Evolutionary conservation across 2,113 vertebrate genomes (phyloP), one percentile per base, ranked within the genome.

Genomic region (Vidua macroura): DNA sequence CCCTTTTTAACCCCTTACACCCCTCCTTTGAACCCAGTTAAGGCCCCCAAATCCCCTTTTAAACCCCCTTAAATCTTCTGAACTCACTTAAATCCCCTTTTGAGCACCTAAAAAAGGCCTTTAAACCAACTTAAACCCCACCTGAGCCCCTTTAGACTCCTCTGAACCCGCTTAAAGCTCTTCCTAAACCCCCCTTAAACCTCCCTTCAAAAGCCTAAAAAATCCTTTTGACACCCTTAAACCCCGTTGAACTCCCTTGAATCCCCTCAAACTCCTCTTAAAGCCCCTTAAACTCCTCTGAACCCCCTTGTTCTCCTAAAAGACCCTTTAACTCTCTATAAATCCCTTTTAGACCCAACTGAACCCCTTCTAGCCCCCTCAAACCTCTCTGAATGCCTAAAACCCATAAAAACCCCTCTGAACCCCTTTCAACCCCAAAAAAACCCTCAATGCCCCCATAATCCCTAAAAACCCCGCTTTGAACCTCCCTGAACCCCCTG

Each of bases 171-270:
- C 21, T 25, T 5, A 51, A 76, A 46, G 14, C 33, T n/a, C 33
- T n/a, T 27, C 21, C 8, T 16, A 58, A 27, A 15, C 10, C 49
- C 13, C 12, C 11, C 8, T 28, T 30, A 23, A 48, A 30, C 20
- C 20, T 3, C 35, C 6, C 37, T 13, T 52, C 0, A 1, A 53
- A 23, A 1, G 10, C 15, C 60, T 11, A 11, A 55, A 56, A 30
- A 31, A 28, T 8, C 33, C 41, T 21, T 28, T 19, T 31, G 31
- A 14, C 15, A 27, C 24, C 59, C 18, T 35, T 9, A 24, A 35
- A 56, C 27, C 25, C 59, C 15, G 2, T 1, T 46, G 8, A 35
- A 17, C 18, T 22, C 25, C 33, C 52, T 4, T 22, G 15, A 72
- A 44, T 8, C 27, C 49, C 31, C 18, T 10, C 49, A 39, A 77